These are phyloP conservation scores for Myopa tessellatipennis DNA, from an alignment of 2,888 invertebrate species.

Conservation along the genomic window DNA sequence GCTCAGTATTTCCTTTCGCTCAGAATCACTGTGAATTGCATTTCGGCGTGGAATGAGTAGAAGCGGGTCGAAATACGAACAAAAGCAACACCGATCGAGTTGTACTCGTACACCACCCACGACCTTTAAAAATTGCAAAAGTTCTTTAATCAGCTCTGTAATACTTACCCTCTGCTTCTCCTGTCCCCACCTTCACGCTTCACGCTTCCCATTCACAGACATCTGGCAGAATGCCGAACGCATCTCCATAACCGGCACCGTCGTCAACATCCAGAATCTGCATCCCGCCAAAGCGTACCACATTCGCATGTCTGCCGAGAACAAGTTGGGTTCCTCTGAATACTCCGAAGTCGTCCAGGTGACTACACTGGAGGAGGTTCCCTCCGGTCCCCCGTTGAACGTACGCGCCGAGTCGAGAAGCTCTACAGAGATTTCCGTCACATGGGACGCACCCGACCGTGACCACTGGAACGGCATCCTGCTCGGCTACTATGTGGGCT, in stretches of 20 bases:
- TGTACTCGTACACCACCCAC: background rate
- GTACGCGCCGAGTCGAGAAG: conserved; percentile 86
- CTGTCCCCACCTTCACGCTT: conserved; percentile 31
- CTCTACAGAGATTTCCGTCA: conserved; percentile 85
- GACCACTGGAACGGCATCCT: conserved; percentile 90
- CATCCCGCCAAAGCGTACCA: conserved; percentile 90
- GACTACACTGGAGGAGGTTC: conserved; percentile 87
- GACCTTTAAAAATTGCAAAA: background rate
- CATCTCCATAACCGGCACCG: conserved; percentile 83
- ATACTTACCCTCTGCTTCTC: conserved; percentile 23
- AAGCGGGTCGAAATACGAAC: no score
- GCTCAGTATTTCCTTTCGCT: background rate
- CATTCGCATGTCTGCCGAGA: conserved; percentile 88
- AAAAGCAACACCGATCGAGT: no score
- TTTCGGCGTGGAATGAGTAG: no score
- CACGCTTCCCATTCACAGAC: conserved; percentile 68
- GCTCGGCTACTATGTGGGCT: conserved; percentile 88
- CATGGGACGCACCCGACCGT: conserved; percentile 88
- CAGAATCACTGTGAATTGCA: no score
- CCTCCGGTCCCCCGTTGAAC: conserved; percentile 84
- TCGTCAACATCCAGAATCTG: conserved; percentile 82
- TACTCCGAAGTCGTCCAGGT: conserved; percentile 87
- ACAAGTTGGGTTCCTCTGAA: conserved; percentile 87
- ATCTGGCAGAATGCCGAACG: conserved; percentile 86
- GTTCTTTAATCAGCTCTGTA: conserved; percentile 14